phyloP scores from a whole-genome alignment of 2,797 vertebrate species.

The Pangasius larnaudii region DNA sequence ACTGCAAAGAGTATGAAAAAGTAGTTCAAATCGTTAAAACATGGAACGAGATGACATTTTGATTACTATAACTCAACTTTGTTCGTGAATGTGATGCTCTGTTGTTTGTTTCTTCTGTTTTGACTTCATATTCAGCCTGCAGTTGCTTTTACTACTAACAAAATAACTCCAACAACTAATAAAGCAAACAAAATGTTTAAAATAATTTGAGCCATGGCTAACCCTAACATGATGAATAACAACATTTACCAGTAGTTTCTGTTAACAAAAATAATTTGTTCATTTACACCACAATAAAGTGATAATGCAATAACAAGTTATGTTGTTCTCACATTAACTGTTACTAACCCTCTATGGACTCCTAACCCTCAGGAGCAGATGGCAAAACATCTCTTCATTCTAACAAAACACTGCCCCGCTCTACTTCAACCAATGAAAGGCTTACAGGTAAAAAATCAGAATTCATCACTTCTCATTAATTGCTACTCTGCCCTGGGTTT shows the following conservation, averaged over 20 bases:
- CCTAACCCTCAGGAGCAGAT: constrained; percentile 40
- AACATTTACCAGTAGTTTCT: neutral
- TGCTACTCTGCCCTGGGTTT: neutral
- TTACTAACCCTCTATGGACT: too few relatives aligned
- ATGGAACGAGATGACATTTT: constrained; percentile 47
- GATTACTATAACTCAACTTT: neutral
- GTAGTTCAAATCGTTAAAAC: neutral
- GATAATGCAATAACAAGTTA: neutral
- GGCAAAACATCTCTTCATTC: neutral
- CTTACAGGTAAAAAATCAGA: constrained; percentile 27
- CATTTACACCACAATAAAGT: too few relatives aligned
- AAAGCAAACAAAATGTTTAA: neutral
- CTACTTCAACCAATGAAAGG: neutral
- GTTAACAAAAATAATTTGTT: too few relatives aligned
- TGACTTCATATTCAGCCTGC: neutral
- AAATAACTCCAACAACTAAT: neutral
- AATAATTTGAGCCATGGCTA: too few relatives aligned
- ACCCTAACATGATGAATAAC: neutral
- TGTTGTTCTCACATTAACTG: constrained; percentile 20
- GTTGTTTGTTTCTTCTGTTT: neutral
- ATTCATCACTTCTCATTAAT: neutral
- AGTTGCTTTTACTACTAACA: neutral
- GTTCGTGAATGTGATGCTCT: neutral
- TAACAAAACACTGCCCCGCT: constrained; percentile 1
- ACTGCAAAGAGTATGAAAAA: constrained; percentile 13